These are phyloP conservation scores for Agrotis segetum DNA, from an alignment of 2,888 invertebrate species.

Conservation along the genomic window DNA sequence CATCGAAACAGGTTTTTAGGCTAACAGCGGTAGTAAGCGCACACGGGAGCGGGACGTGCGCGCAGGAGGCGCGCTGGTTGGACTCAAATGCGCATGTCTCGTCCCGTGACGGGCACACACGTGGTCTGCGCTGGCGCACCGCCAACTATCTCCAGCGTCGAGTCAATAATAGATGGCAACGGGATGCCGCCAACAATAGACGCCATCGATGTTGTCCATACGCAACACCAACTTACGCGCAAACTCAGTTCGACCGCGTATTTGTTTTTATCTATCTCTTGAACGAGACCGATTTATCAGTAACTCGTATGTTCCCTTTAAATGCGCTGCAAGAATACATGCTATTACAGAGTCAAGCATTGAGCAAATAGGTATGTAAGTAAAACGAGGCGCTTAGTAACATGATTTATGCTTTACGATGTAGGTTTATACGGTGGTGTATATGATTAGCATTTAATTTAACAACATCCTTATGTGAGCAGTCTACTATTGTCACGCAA, in stretches of 20 bases:
- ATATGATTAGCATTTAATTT: slow-evolving; percentile 33
- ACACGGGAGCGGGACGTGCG: slow-evolving; percentile 67
- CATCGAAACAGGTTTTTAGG: slow-evolving; percentile 68
- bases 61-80: slow-evolving; percentile 70
- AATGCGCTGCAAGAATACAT: neutral
- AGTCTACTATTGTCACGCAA: slow-evolving; percentile 19
- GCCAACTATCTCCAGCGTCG: slow-evolving; percentile 90
- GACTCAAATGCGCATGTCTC: slow-evolving; percentile 76
- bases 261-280: slow-evolving; percentile 40
- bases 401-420: slow-evolving; percentile 15
- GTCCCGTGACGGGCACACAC: slow-evolving; percentile 88
- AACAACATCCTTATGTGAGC: slow-evolving; percentile 19
- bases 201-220: slow-evolving; percentile 76
- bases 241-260: slow-evolving; percentile 45
- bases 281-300: slow-evolving; percentile 19
- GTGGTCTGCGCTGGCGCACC: slow-evolving; percentile 87
- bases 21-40: slow-evolving; percentile 62
- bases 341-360: slow-evolving; percentile 8
- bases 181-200: slow-evolving; percentile 91
- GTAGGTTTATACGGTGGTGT: slow-evolving; percentile 13
- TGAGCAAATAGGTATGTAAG: slow-evolving; percentile 16
- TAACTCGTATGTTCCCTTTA: slow-evolving; percentile 1
- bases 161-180: slow-evolving; percentile 91
- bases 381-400: slow-evolving; percentile 9
- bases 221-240: slow-evolving; percentile 66